These are phyloP conservation scores for Steinernema carpocapsae DNA, from an alignment of 2,888 invertebrate genomes.

Conservation along the genomic window DNA sequence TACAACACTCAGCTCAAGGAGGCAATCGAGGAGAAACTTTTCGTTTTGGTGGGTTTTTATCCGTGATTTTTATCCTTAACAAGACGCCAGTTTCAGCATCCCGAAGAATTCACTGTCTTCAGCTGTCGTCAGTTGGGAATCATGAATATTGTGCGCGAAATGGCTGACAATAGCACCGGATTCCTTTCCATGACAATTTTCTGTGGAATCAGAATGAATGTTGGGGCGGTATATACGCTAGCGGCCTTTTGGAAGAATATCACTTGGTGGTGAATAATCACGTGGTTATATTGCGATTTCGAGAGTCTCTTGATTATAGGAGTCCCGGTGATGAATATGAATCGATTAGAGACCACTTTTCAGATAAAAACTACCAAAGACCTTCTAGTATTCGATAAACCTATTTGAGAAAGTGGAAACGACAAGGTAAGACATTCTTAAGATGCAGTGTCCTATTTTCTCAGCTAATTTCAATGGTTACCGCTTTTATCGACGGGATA, in stretches of 20 bases:
- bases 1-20: neutral
- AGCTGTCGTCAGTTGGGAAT: neutral
- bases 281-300: neutral
- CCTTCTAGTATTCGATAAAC: neutral
- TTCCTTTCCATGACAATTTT: neutral
- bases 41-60: neutral
- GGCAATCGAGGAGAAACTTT: neutral
- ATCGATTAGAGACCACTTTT: no score
- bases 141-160: neutral
- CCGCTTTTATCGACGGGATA: neutral
- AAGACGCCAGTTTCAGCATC: neutral
- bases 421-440: neutral
- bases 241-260: neutral
- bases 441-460: no score
- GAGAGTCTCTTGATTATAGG: neutral
- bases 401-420: neutral
- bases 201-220: neutral
- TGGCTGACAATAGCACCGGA: neutral
- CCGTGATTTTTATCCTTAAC: neutral
- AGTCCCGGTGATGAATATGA: no score
- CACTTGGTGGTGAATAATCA: neutral
- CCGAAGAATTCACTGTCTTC: neutral
- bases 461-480: neutral
- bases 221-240: neutral
- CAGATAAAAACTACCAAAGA: neutral